Evolutionary conservation across 1,140 invertebrate species (phyloP), one percentile per base, ranked within the genome.

Genomic region (Caenorhabditis latens): DNA sequence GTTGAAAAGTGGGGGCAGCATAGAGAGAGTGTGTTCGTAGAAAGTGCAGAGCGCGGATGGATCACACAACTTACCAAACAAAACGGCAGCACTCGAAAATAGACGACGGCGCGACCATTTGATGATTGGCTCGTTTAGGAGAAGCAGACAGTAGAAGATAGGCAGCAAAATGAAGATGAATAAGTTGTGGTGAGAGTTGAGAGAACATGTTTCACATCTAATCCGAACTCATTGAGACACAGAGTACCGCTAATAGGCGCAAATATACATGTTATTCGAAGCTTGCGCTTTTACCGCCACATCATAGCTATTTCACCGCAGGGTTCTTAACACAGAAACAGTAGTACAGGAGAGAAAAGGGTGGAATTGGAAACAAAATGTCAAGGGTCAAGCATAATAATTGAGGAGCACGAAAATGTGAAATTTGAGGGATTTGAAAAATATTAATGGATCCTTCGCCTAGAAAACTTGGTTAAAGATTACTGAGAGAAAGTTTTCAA

Each of bases 51-150:
- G 67, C 67, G 67, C 32, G 67, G 67, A 13, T 75, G 42, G 67
- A 75, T 75, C 67, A 46, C 67, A 75, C 67, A 75, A 75, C 67
- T 75, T 75, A 75, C 67, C 67, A 75, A 75, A 75, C 67, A 75
- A 75, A 75, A 75, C 43, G 67, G 63, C 24, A n/a, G 46, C 67
- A 75, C 67, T 75, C 67, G 67, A 75, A 75, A 75, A 75, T 75
- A 75, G 42, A 75, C 24, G 32, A 42, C 9, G 63, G n/a, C 6
- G 32, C 24, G 67, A 75, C 67, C 13, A 46, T 75, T 75, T 75
- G 67, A 75, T 75, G 67, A 75, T 75, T 75, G 67, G 67, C 67
- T 75, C 67, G 67, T 75, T 75, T 75, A 32, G 40, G 24, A 32
- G 24, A 21, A 46, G 9, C 9, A 75, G 67, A 65, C 63, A 65